Conservation (phyloP, 2,113 vertebrate species). For the Chaetops frenatus region DNA sequence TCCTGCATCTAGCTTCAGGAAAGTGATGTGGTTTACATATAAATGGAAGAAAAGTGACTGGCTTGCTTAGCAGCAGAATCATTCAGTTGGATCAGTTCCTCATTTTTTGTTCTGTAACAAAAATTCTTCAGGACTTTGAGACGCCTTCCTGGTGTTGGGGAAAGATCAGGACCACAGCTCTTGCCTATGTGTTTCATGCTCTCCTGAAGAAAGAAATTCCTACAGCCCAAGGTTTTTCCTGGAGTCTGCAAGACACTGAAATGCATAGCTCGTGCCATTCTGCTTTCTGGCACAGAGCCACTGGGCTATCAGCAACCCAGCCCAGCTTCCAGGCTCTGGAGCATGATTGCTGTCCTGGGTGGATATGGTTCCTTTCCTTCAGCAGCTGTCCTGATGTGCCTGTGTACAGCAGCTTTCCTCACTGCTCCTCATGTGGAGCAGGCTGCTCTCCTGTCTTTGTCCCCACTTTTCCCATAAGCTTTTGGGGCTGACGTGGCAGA, state of each 20-base stretch:
- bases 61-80: neutral
- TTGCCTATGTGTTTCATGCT: neutral
- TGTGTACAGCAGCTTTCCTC: neutral
- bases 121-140: neutral
- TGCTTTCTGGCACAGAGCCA: conserved; percentile 5
- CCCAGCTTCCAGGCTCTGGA: neutral
- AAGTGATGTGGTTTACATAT: neutral
- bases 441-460: neutral
- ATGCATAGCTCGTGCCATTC: neutral
- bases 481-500: neutral
- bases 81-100: neutral
- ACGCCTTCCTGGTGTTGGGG: neutral
- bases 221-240: neutral
- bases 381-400: conserved; percentile 4
- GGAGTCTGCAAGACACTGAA: neutral
- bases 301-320: neutral
- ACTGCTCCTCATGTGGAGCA: rapidly evolving
- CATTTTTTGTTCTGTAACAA: neutral
- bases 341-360: neutral
- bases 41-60: neutral
- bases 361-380: neutral
- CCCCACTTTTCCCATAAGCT: rapidly evolving
- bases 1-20: neutral
- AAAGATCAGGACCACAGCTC: neutral
- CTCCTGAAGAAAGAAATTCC: neutral